Evolutionary conservation across 2,888 invertebrate species (phyloP).

Genomic region (Crocallis elinguaria): DNA sequence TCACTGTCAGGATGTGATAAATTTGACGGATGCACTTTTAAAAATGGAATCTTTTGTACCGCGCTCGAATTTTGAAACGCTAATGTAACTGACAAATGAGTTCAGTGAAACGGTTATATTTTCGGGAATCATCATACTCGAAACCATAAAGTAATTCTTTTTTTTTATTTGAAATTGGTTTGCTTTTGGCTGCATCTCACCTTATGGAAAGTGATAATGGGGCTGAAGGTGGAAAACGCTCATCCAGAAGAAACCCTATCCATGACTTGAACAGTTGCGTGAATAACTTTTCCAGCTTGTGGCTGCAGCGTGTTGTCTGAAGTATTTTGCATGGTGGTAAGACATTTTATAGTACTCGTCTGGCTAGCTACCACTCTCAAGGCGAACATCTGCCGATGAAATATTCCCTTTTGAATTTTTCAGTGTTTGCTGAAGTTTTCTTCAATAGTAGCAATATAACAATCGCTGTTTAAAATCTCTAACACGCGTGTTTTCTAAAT

Average conservation of each 20-base stretch:
- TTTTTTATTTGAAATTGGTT: too few species aligned
- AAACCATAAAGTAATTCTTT: not conserved
- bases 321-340: too few species aligned
- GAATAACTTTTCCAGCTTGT: too few species aligned
- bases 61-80: conserved; percentile 26
- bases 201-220: too few species aligned
- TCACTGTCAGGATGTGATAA: conserved; percentile 54
- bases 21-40: conserved; percentile 48
- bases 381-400: too few species aligned
- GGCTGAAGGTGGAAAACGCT: too few species aligned
- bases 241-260: too few species aligned
- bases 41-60: conserved; percentile 30
- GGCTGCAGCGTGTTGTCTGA: too few species aligned
- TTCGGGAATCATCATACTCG: conserved; percentile 15
- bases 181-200: too few species aligned
- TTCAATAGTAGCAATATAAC: not conserved
- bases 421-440: not conserved
- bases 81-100: conserved; percentile 53
- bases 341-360: too few species aligned
- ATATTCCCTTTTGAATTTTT: not conserved
- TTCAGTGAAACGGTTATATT: conserved; percentile 41
- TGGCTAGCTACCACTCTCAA: too few species aligned
- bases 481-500: conserved; percentile 16
- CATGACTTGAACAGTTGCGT: not conserved
- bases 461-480: conserved; percentile 7